These are phyloP conservation scores for Apis dorsata DNA, from an alignment of 1,140 invertebrate species.

Conservation along the genomic window DNA sequence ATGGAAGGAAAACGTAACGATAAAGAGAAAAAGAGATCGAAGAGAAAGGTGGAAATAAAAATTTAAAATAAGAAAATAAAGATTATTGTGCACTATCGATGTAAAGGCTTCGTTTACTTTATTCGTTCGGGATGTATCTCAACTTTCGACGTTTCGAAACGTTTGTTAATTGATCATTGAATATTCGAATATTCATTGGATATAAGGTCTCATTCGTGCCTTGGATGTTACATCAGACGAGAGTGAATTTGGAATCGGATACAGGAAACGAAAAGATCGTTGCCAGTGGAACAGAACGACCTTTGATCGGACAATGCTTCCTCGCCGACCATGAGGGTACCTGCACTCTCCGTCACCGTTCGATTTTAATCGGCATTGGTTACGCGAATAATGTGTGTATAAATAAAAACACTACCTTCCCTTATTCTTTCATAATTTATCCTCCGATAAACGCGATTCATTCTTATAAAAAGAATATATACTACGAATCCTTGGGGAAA, in stretches of 20 bases:
- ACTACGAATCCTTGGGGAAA: neutral
- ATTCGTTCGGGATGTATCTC: too few species aligned
- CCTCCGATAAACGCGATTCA: neutral
- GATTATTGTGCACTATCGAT: too few species aligned
- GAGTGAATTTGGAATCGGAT: neutral
- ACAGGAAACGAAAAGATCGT: neutral
- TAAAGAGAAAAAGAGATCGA: too few species aligned
- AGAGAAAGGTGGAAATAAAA: too few species aligned
- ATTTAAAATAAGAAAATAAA: too few species aligned
- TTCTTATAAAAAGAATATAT: neutral
- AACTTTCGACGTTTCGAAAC: too few species aligned
- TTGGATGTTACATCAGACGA: neutral
- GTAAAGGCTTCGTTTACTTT: too few species aligned
- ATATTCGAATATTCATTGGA: too few species aligned
- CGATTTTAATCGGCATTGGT: constrained; percentile 33
- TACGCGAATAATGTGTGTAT: constrained; percentile 16
- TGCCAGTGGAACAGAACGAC: constrained; percentile 42
- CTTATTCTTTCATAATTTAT: too few species aligned
- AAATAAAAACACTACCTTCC: constrained; percentile 5
- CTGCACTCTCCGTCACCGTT: constrained; percentile 36
- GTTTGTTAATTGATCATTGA: too few species aligned
- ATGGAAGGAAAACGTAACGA: too few species aligned
- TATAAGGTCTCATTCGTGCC: too few species aligned
- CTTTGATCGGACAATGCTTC: constrained; percentile 48
- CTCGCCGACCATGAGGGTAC: constrained; percentile 51